Base-by-base conservation (phyloP, 1,140 invertebrate genomes). In the Adoxophyes honmai region DNA sequence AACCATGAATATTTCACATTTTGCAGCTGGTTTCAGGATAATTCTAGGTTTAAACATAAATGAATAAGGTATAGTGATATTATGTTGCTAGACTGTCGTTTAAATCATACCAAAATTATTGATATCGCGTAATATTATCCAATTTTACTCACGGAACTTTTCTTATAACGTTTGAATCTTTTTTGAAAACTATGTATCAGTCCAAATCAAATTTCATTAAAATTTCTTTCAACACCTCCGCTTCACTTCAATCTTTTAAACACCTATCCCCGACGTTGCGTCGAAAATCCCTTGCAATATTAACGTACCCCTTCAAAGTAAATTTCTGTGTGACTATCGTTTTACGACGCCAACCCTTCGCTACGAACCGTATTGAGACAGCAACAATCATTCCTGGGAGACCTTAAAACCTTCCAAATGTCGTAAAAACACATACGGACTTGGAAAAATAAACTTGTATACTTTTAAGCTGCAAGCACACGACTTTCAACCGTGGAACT, bases 351-450 rank as follows among this genome's bases (percentile, higher is more conserved):
- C 52, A 35, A 53, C 52, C 33, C 52, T 53, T 36, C 34, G 21
- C 21, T 3, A 28, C 21, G 1, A 35, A 36, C 6, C 52, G 33
- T 14, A 53, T 35, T 36, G 33, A 36, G 33, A 34, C 11, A 36
- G 11, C 34, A 53, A 53, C 16, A 53, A 35, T 35, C 33, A 35
- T 18, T 10, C 33, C 52, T 35, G 13, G 5, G 52, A 53, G 52
- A 36, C 34, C 13, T 4, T 53, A 28, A 44, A 28, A 28, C 21
- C 21, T 28, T 28, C 21, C 21, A 28, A 28, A 28, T 16, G 18
- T 44, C 39, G 39, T 44, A 44, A 44, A 48, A 48, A 18, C 42
- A 48, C 42, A 48, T 48, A 48, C 18, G 42, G 10, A 48, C 42
- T 48, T 11, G 52, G 34, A 53, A 53, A 53, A 53, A 53, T 35